Evolutionary conservation across 1,140 invertebrate genomes (phyloP).

Genomic region (Papilio aristodemus): DNA sequence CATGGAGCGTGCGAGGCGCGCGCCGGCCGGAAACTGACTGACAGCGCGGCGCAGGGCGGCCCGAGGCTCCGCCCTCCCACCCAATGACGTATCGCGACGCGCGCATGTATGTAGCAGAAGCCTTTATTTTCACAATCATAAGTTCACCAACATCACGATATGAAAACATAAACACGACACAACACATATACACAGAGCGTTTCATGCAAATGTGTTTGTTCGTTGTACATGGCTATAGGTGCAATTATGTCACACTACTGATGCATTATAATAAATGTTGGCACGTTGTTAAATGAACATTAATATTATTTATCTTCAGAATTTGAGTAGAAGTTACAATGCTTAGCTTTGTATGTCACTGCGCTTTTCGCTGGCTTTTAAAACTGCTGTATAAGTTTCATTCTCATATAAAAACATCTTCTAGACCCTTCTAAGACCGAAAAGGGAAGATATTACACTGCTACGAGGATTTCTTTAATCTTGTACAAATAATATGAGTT

Average conservation of each 20-base stretch:
- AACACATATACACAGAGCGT: conserved; percentile 49
- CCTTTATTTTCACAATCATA: conserved; percentile 69
- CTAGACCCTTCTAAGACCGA: conserved; percentile 10
- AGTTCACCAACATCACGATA: conserved; percentile 61
- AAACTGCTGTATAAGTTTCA: no score
- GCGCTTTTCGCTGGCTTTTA: no score
- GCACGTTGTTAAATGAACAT: background rate
- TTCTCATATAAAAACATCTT: no score
- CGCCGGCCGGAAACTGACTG: conserved; percentile 72
- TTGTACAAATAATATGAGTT: background rate
- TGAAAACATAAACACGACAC: conserved; percentile 66
- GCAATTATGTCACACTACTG: background rate
- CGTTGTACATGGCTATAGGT: conserved; percentile 17
- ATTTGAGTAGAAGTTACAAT: no score
- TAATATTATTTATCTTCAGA: no score
- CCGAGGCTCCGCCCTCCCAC: conserved; percentile 69
- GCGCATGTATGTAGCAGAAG: conserved; percentile 61
- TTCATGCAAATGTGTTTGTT: conserved; percentile 28
- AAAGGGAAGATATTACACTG: background rate
- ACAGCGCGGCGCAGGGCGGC: conserved; percentile 66
- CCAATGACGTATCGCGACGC: conserved; percentile 73
- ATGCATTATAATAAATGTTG: background rate
- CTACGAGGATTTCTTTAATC: background rate
- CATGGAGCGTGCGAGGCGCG: conserved; percentile 71
- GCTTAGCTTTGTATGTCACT: no score